Evolutionary conservation across 2,113 vertebrate species (phyloP), one percentile per base, ranked within the genome.

Genomic region (Petroica traversi): DNA sequence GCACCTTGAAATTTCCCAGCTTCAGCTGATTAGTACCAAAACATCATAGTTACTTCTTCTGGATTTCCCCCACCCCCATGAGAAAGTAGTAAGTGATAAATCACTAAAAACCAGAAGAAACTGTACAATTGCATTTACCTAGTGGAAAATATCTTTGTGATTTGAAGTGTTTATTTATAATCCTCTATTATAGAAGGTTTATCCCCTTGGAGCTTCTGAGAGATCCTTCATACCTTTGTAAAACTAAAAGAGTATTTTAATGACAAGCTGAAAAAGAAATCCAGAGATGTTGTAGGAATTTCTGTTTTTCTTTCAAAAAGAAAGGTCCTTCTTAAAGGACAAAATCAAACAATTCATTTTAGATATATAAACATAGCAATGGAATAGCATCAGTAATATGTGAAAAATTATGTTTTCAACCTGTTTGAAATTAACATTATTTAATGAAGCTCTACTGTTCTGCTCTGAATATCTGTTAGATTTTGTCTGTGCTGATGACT

Each of bases 51-150:
- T 86, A 62, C 5, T 29, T 45, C 46, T 86, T 57, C 18, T 43
- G 79, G 89, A 26, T 77, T 96, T 96, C 63, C 84, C 91, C 79
- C 89, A 55, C 76, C 59, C 38, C 45, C 17, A 7, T 58, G 41
- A 19, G 2, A 69, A 69, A 76, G 18, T 8, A 83, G 23, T 78
- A 59, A 75, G 40, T 83, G 74, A 34, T 51, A 72, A 74, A 45
- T 76, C n/a, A 46, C 41, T 58, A 59, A 94, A 91, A 95, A 84
- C 55, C 26, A 49, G 55, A 92, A 84, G 33, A 45, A 92, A 38
- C 46, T 34, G 14, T 76, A 36, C 22, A 31, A 12, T 73, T 69
- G 19, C 17, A 28, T 73, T 69, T 92, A 46, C 51, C 22, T 66
- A 22, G 38, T 71, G 43, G 68, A 89, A 95, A 84, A 36, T 52